Conservation (phyloP, 2,113 vertebrate species). For the Myocastor coypus region DNA sequence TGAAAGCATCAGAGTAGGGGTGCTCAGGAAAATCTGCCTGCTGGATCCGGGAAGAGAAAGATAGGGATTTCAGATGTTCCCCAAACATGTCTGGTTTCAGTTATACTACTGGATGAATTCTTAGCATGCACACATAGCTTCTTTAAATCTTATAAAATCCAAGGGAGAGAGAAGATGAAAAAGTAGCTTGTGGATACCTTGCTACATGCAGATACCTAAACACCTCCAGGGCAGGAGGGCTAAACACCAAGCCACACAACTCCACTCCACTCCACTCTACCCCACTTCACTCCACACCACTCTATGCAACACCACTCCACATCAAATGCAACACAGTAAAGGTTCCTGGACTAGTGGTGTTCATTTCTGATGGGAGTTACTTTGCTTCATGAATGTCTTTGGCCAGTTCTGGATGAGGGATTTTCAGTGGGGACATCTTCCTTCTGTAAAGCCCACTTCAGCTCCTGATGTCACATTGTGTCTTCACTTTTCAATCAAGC, state of each 20-base stretch:
- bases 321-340: not conserved
- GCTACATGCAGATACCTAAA: not conserved
- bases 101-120: not conserved
- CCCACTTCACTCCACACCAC: too few species aligned
- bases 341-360: not conserved
- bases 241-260: slow-evolving; percentile 7
- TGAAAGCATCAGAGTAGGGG: not conserved
- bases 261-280: not conserved
- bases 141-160: not conserved
- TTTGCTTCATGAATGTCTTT: slow-evolving; percentile 75
- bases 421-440: slow-evolving; percentile 72
- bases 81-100: slow-evolving; percentile 45
- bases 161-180: not conserved
- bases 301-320: not conserved
- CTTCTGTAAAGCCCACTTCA: slow-evolving; percentile 63
- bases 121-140: not conserved
- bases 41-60: slow-evolving; percentile 23
- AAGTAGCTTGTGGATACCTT: not conserved
- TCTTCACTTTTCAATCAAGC: slow-evolving; percentile 63
- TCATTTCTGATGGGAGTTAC: slow-evolving; percentile 57
- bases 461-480: slow-evolving; percentile 56
- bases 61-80: slow-evolving; percentile 45
- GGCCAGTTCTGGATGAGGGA: slow-evolving; percentile 65
- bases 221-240: not conserved
- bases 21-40: not conserved